Conservation (phyloP, 2,797 vertebrate genomes). For the Peromyscus nudipes region DNA sequence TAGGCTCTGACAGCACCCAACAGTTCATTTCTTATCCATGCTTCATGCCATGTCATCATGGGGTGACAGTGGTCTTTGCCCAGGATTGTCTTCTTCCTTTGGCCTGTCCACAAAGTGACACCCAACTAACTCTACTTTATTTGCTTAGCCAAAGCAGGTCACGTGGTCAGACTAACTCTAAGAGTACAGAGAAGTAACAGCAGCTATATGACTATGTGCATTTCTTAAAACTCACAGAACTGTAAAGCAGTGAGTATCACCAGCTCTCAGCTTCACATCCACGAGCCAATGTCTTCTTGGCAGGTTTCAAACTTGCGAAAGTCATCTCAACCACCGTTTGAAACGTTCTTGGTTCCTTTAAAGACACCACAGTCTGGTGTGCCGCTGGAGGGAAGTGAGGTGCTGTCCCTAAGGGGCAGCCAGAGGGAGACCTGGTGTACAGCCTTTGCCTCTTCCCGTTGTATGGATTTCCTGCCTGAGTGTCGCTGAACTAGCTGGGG, state of each 20-base stretch:
- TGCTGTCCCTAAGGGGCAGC: neutral
- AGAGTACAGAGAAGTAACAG: neutral
- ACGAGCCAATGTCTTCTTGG: neutral
- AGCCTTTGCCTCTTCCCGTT: neutral
- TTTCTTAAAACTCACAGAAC: constrained; percentile 1
- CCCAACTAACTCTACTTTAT: neutral
- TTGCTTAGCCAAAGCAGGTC: neutral
- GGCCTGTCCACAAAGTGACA: neutral
- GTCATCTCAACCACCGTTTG: neutral
- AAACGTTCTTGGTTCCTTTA: neutral
- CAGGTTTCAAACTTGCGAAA: neutral
- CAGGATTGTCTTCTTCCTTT: neutral
- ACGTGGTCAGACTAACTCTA: neutral
- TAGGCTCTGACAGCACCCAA: neutral
- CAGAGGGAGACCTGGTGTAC: neutral
- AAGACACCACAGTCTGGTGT: neutral
- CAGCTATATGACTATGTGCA: fast-evolving
- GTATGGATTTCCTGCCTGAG: neutral
- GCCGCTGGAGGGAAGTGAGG: neutral
- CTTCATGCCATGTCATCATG: neutral
- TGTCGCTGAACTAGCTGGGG: neutral
- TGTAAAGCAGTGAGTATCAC: neutral
- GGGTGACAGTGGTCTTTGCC: neutral
- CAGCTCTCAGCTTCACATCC: neutral
- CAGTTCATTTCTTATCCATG: neutral